phyloP scores from a whole-genome alignment of 2,113 vertebrate genomes.

The Macaca nemestrina region DNA sequence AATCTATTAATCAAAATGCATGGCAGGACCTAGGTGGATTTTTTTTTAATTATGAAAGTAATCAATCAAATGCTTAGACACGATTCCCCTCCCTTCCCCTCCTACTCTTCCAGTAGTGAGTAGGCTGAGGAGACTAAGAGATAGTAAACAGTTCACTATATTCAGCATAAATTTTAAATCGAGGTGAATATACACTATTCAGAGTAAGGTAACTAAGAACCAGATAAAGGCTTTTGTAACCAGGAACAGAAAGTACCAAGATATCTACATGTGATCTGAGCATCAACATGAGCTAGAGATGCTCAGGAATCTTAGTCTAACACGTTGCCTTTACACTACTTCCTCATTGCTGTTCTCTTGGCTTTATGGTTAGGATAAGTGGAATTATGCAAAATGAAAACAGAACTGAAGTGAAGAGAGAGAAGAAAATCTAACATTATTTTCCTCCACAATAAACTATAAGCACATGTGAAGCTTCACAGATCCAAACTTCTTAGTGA shows the following conservation, averaged over 20 bases:
- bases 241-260: background rate
- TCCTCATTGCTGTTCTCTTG: background rate
- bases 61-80: conserved; percentile 71
- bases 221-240: background rate
- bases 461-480: background rate
- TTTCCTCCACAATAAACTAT: background rate
- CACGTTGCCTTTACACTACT: background rate
- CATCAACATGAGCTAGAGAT: background rate
- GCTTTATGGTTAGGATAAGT: background rate
- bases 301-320: background rate
- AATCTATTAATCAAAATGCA: conserved; percentile 74
- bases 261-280: background rate
- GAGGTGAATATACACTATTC: background rate
- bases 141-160: background rate
- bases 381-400: background rate
- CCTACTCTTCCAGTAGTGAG: background rate
- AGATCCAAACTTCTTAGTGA: conserved; percentile 10
- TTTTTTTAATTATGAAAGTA: conserved; percentile 72
- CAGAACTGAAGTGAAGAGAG: background rate
- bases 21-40: conserved; percentile 25
- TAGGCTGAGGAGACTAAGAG: background rate
- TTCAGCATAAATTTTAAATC: background rate
- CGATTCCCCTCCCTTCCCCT: background rate
- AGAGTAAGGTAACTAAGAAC: background rate
- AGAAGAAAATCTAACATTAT: background rate